Evolutionary conservation across 1,140 invertebrate species (phyloP).

Genomic region (Calephelis nemesis): DNA sequence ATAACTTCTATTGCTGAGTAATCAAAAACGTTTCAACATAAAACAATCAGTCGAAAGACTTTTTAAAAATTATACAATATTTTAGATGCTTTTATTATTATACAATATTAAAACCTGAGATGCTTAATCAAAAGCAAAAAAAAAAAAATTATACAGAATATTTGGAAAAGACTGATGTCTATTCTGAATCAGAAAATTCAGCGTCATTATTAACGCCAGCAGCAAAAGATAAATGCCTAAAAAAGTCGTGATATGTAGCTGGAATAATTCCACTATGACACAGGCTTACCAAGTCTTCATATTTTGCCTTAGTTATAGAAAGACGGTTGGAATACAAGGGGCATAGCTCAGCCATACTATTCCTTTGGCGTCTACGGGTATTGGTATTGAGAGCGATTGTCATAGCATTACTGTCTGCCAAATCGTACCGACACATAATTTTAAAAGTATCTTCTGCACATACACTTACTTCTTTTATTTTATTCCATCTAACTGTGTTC

Average conservation of each 20-base stretch:
- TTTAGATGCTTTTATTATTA: too few relatives aligned
- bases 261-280: slow-evolving; percentile 22
- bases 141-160: too few relatives aligned
- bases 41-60: too few relatives aligned
- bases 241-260: slow-evolving; percentile 24
- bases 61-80: too few relatives aligned
- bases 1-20: too few relatives aligned
- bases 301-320: not conserved
- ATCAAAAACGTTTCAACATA: too few relatives aligned
- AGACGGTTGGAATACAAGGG: slow-evolving; percentile 17
- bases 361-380: slow-evolving; percentile 22
- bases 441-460: slow-evolving; percentile 13
- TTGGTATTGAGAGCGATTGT: slow-evolving; percentile 12
- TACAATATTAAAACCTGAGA: too few relatives aligned
- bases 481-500: not conserved
- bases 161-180: too few relatives aligned
- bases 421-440: slow-evolving; percentile 20
- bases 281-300: slow-evolving; percentile 15
- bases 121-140: too few relatives aligned
- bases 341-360: slow-evolving; percentile 21
- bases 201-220: slow-evolving; percentile 19
- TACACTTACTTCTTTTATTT: slow-evolving; percentile 11
- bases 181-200: slow-evolving; percentile 23
- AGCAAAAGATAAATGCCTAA: slow-evolving; percentile 20
- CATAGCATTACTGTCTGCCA: too few relatives aligned